Evolutionary conservation across 2,797 vertebrate genomes (phyloP).

Genomic region (Pangasius larnaudii): DNA sequence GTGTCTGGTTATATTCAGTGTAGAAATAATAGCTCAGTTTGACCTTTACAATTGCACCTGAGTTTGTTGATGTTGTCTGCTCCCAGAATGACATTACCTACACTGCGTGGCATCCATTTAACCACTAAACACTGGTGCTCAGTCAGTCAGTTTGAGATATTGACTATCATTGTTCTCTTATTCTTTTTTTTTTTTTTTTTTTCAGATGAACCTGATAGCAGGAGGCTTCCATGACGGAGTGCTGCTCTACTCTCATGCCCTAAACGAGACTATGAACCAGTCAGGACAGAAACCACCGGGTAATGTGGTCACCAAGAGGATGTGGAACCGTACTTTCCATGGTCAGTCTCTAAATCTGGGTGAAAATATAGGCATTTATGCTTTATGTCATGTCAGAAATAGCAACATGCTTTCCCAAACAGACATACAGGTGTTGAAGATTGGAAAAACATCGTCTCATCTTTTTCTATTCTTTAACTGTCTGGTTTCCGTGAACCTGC

Average conservation of each 20-base stretch:
- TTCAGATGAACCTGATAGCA: slow-evolving; percentile 69
- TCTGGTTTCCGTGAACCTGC: neutral
- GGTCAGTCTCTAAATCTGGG: slow-evolving; percentile 69
- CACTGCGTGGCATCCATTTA: neutral
- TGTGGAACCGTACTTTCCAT: slow-evolving; percentile 75
- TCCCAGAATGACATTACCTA: neutral
- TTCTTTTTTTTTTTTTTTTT: neutral
- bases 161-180: neutral
- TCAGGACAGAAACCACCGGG: slow-evolving; percentile 65
- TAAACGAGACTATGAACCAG: slow-evolving; percentile 77
- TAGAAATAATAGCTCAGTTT: neutral
- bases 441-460: neutral
- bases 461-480: neutral
- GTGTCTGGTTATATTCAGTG: neutral
- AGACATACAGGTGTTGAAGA: neutral
- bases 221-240: slow-evolving; percentile 87
- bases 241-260: slow-evolving; percentile 83
- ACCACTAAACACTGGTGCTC: neutral
- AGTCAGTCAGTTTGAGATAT: neutral
- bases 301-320: slow-evolving; percentile 70
- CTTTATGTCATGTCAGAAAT: neutral
- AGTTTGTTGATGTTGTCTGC: neutral
- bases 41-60: neutral
- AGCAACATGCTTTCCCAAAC: neutral
- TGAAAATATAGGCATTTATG: neutral